Percentiles rank a stretch among this genome's conserved stretches.
phyloP scores from a whole-genome alignment of 2,113 vertebrate species.

The Hyperoodon ampullatus region DNA sequence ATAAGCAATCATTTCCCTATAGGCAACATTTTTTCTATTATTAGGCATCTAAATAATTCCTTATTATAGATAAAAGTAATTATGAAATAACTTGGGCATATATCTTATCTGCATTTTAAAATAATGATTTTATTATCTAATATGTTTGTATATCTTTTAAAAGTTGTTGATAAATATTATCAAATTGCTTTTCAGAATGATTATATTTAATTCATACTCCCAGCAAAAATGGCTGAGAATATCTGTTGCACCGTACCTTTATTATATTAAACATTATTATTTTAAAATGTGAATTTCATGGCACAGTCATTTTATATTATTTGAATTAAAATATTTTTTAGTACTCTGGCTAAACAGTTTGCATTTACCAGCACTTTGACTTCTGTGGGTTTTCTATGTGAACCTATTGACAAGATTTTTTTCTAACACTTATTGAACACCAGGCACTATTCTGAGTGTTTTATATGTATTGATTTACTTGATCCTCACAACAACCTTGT shows the following conservation, averaged over 20 bases:
- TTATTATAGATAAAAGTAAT: not conserved
- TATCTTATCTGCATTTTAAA: not conserved
- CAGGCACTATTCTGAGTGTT: not conserved
- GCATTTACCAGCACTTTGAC: not conserved
- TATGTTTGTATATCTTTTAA: not conserved
- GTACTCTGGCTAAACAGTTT: not conserved
- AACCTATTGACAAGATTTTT: not conserved
- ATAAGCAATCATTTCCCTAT: not conserved
- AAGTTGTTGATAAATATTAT: not conserved
- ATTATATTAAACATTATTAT: not conserved
- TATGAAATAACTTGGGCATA: not conserved
- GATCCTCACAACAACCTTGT: not conserved
- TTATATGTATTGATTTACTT: not conserved
- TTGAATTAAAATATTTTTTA: not conserved
- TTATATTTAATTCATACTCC: not conserved
- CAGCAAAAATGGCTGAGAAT: not conserved
- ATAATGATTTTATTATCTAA: not conserved
- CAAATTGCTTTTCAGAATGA: not conserved
- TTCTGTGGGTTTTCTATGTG: not conserved
- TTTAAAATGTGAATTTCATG: not conserved
- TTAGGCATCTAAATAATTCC: not conserved
- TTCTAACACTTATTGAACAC: not conserved
- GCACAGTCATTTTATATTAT: not conserved
- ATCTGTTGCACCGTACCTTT: not conserved
- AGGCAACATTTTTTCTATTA: not conserved